phyloP scores from a whole-genome alignment of 2,797 vertebrate genomes.

The Buceros bicornis region DNA sequence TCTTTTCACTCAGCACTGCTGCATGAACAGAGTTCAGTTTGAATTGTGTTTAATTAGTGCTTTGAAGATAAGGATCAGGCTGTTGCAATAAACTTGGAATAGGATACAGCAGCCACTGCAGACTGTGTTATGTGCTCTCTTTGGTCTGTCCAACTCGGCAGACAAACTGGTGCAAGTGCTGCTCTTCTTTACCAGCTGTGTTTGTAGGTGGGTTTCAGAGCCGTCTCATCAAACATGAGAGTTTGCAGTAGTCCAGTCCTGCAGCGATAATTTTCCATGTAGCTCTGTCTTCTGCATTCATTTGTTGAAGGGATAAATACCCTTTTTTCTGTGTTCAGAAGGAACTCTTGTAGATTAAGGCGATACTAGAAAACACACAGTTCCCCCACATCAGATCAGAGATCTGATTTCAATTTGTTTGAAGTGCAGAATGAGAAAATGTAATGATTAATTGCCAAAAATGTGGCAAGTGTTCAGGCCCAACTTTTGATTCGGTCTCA shows the following conservation, averaged over 20 bases:
- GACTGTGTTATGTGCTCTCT: fast-evolving
- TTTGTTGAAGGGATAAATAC: background rate
- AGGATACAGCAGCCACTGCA: background rate
- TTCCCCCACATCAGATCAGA: background rate
- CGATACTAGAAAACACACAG: background rate
- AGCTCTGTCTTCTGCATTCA: background rate
- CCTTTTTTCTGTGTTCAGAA: background rate
- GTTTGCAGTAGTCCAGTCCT: background rate
- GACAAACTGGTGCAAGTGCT: background rate
- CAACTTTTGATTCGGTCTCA: background rate
- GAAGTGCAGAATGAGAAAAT: constrained; percentile 22
- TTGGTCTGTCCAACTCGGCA: background rate
- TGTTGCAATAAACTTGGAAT: constrained; percentile 54
- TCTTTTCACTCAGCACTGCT: background rate
- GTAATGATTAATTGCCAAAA: constrained; percentile 31
- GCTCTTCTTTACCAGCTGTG: background rate
- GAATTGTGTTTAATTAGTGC: constrained; percentile 12
- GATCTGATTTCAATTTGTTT: constrained; percentile 17
- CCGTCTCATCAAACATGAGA: background rate
- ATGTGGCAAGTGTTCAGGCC: background rate
- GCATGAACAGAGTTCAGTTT: constrained; percentile 3
- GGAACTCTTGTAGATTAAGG: background rate
- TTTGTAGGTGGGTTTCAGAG: background rate
- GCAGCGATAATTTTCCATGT: background rate
- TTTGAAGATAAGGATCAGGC: constrained; percentile 65